Percentiles rank a stretch among this genome's conserved stretches.
Evolutionary conservation across 1,140 invertebrate genomes (phyloP).

Genomic region (Ctenoplectra terminalis): DNA sequence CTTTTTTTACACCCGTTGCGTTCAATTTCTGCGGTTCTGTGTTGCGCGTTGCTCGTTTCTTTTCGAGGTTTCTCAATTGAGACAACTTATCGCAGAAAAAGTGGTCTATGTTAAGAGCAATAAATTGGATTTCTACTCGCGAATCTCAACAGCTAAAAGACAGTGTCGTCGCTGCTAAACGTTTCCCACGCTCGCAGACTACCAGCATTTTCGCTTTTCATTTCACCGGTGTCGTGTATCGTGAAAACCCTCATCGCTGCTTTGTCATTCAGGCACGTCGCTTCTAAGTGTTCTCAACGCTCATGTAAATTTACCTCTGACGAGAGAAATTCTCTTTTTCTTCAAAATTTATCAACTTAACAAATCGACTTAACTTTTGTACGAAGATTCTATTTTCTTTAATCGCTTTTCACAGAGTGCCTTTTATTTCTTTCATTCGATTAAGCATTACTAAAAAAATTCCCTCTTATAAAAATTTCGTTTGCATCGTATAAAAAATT

Average conservation of each 20-base stretch:
- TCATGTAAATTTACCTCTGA: too few species aligned
- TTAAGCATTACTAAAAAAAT: too few species aligned
- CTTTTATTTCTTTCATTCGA: too few species aligned
- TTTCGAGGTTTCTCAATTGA: constrained; percentile 8
- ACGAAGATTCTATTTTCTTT: too few species aligned
- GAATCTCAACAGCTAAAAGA: constrained; percentile 33
- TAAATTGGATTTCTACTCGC: constrained; percentile 47
- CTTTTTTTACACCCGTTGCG: not conserved
- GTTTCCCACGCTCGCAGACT: constrained; percentile 6
- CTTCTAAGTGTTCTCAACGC: not conserved
- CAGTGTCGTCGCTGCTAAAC: not conserved
- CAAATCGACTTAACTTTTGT: too few species aligned
- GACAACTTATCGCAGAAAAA: constrained; percentile 19
- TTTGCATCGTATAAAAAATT: not conserved
- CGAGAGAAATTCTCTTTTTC: not conserved
- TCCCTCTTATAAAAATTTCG: too few species aligned
- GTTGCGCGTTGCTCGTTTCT: not conserved
- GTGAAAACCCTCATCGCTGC: not conserved
- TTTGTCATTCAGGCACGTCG: not conserved
- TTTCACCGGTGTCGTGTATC: not conserved
- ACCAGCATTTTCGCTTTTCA: not conserved
- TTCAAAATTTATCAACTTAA: not conserved
- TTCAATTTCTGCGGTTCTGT: not conserved
- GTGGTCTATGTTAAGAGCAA: constrained; percentile 10
- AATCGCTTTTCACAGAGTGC: too few species aligned